Evolutionary conservation across 2,888 invertebrate species (phyloP).

Genomic region (Cantharis flavilabris): DNA sequence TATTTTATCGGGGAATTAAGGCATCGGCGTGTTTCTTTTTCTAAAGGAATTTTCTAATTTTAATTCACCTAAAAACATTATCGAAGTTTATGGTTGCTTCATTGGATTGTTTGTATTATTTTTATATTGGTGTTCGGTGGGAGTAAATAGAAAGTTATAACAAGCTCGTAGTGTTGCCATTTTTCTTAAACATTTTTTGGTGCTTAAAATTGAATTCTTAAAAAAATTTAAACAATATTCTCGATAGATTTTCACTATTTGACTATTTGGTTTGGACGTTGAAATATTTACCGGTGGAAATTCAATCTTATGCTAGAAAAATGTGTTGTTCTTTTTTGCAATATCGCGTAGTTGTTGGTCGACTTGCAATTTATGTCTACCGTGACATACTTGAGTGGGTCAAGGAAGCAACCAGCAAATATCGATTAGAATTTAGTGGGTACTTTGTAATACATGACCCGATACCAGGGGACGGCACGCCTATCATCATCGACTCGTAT

Average conservation of each 20-base stretch:
- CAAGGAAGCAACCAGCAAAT: slow-evolving; percentile 45
- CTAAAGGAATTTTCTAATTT: not conserved
- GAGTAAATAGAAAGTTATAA: slow-evolving; percentile 5
- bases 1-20: not conserved
- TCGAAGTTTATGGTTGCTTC: not conserved
- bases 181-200: not conserved
- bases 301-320: not conserved
- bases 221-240: not conserved
- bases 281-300: not conserved
- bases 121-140: not conserved
- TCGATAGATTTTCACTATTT: not conserved
- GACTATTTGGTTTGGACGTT: not conserved
- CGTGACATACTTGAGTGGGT: slow-evolving; percentile 56
- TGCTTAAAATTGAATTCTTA: not conserved
- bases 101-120: not conserved
- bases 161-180: not conserved
- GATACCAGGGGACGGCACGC: not conserved
- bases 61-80: not conserved
- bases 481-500: not conserved
- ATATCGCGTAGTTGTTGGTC: slow-evolving; percentile 6
- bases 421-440: slow-evolving; percentile 18
- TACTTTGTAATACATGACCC: slow-evolving; percentile 17
- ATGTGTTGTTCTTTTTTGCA: not conserved
- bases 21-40: not conserved
- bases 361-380: slow-evolving; percentile 52